phyloP scores from a whole-genome alignment of 2,113 vertebrate species.

The Cavia porcellus region DNA sequence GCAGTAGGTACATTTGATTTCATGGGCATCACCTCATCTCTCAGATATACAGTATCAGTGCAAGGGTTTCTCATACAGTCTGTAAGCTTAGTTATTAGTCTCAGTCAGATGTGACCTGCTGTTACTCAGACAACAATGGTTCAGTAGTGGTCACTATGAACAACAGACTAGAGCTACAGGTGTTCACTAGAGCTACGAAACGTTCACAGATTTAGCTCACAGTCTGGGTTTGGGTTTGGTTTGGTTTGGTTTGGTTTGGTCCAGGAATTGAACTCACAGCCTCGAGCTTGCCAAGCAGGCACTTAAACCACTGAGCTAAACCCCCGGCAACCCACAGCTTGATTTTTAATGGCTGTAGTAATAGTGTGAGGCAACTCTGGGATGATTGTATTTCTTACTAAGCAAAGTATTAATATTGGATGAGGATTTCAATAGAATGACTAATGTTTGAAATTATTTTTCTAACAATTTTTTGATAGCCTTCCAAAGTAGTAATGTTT shows the following conservation, averaged over 20 bases:
- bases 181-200: constrained; percentile 80
- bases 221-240: too few species aligned
- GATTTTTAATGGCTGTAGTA: constrained; percentile 82
- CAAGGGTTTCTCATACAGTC: constrained; percentile 87
- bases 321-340: constrained; percentile 46
- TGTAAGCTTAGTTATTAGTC: constrained; percentile 84
- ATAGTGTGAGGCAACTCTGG: constrained; percentile 85
- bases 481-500: constrained; percentile 80
- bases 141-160: constrained; percentile 86
- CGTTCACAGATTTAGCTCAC: constrained; percentile 78
- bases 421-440: constrained; percentile 81
- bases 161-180: constrained; percentile 81
- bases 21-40: constrained; percentile 82
- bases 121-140: constrained; percentile 78
- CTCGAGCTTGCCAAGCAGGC: too few species aligned
- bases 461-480: constrained; percentile 81
- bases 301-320: too few species aligned
- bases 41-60: constrained; percentile 88
- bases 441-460: constrained; percentile 84
- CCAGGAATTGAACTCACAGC: too few species aligned
- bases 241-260: too few species aligned
- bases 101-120: constrained; percentile 86
- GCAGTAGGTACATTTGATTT: constrained; percentile 46
- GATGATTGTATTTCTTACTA: constrained; percentile 85
- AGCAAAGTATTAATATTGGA: constrained; percentile 81